Base-by-base conservation (phyloP, 2,113 vertebrate species). In the Brienomyrus longianalis region DNA sequence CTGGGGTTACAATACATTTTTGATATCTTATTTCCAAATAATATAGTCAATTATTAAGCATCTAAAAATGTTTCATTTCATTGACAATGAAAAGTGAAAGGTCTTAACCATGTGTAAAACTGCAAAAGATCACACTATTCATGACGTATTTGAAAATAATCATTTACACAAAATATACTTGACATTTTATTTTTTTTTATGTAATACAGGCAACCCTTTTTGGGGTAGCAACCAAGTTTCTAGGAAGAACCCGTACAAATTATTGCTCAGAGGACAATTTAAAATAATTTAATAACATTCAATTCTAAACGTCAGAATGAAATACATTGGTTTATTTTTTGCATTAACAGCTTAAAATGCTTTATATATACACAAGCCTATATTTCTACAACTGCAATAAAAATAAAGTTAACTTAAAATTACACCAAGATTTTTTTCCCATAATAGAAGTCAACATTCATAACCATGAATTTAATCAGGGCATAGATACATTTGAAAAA, bases 111-210 rank as follows among this genome's bases (percentile, higher is more conserved):
- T n/a, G 21, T 86, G 27, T 31, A 17, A 85, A 43, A 39, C 50
- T 87, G 31, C 77, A 47, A 19, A 48, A 15, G 17, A 6, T 83
- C 51, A 74, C 39, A n/a, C 66, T n/a, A 11, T 66, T 62, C 52
- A 88, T 6, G 39, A 27, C n/a, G n/a, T 27, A 88, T 17, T 39
- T 92, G 59, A 93, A 48, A 86, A 92, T 11, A 39, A 89, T 80
- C 51, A 70, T 86, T 15, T 74, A 90, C 86, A 80, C n/a, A 17
- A 54, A 23, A 87, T 15, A 52, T 90, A 11, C 80, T 52, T 50
- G 51, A 89, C 5, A 88, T 70, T 94, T 94, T 93, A 94, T 95
- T 95, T 93, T 47, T 45, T 52, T 56, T 56, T 89, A 91, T 31
- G 86, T 27, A 90, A 77, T 89, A 93, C 89, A 93, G 77, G 17